A percentile compares a stretch with the other conserved stretches of the same genome.
These are phyloP conservation scores for Syngnathus acus DNA, from an alignment of 2,797 vertebrate genomes.

Conservation along the genomic window DNA sequence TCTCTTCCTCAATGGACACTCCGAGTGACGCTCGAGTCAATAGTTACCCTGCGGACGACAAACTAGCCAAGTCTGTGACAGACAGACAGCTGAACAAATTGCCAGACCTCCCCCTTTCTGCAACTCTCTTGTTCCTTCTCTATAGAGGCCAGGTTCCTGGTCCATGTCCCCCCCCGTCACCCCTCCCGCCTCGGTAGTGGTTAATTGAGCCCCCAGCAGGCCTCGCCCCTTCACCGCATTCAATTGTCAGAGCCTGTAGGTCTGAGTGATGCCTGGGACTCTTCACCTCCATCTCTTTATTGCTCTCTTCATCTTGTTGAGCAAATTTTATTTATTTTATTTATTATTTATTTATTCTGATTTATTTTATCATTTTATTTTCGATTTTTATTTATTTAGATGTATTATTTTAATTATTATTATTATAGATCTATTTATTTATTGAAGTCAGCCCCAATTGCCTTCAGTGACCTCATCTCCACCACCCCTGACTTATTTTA, in stretches of 20 bases:
- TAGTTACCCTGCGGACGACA: conserved; percentile 32
- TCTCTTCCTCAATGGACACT: neutral
- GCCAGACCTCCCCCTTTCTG: conserved; percentile 57
- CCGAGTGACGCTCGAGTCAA: conserved; percentile 25
- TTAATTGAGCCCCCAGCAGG: conserved; percentile 69
- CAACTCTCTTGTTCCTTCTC: conserved; percentile 59
- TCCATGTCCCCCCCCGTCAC: conserved; percentile 54
- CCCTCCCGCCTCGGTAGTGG: conserved; percentile 55
- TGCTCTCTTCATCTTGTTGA: conserved; percentile 47
- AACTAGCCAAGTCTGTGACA: conserved; percentile 33
- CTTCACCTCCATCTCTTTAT: conserved; percentile 50
- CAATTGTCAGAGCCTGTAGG: conserved; percentile 69
- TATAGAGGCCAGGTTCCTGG: conserved; percentile 56
- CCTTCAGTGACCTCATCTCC: too few species aligned
- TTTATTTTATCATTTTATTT: too few species aligned
- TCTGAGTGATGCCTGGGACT: conserved; percentile 68
- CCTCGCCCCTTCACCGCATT: conserved; percentile 68
- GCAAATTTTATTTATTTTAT: conserved; percentile 48
- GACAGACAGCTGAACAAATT: conserved; percentile 69
- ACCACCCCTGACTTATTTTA: neutral
- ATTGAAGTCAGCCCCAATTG: too few species aligned
- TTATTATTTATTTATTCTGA: too few species aligned
- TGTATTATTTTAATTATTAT: too few species aligned
- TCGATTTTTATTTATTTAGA: too few species aligned
- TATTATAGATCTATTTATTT: too few species aligned